phyloP scores from a whole-genome alignment of 2,888 invertebrate species.

The Amblyjoppa proteus region DNA sequence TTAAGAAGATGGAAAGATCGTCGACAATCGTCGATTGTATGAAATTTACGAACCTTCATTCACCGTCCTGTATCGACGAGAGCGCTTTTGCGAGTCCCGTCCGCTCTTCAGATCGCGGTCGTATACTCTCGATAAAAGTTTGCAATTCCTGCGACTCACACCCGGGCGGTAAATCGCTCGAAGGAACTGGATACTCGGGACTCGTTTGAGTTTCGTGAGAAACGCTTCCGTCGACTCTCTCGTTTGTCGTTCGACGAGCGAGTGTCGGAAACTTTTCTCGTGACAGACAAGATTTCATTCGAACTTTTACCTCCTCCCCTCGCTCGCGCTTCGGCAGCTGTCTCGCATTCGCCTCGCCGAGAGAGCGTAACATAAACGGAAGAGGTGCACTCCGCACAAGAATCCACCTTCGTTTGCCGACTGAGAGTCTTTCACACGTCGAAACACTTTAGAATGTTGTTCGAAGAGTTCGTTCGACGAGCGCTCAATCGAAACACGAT shows the following conservation, averaged over 20 bases:
- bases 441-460: background rate
- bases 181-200: background rate
- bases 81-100: too few relatives aligned
- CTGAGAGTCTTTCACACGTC: slow-evolving; percentile 6
- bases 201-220: background rate
- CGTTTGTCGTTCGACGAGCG: background rate
- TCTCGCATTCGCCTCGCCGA: background rate
- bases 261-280: slow-evolving; percentile 13
- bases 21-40: too few relatives aligned
- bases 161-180: background rate
- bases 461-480: background rate
- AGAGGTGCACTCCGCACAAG: background rate
- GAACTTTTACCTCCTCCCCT: slow-evolving; percentile 2
- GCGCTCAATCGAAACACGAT: background rate
- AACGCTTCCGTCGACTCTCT: background rate
- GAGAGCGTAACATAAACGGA: background rate
- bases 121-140: too few relatives aligned
- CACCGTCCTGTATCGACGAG: too few relatives aligned
- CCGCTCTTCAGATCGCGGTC: too few relatives aligned
- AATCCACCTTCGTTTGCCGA: background rate
- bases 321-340: background rate
- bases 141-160: too few relatives aligned
- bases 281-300: slow-evolving; percentile 14
- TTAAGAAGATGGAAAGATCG: too few relatives aligned
- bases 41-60: too few relatives aligned